A percentile compares a stretch with the other conserved stretches of the same genome.
phyloP scores from a whole-genome alignment of 2,113 vertebrate species.

The Salvelinus sp. region DNA sequence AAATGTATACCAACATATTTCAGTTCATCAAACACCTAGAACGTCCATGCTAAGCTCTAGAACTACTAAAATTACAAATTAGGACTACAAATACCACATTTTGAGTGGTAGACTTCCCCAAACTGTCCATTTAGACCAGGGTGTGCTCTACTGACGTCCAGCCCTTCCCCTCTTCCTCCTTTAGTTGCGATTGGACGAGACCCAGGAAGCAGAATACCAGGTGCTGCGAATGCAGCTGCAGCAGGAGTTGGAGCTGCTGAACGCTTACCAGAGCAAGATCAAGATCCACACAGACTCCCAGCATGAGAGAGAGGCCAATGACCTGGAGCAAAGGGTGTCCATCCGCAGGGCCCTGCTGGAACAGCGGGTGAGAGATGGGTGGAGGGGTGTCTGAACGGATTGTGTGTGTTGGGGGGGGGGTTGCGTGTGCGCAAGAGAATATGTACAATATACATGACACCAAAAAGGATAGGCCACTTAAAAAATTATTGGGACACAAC shows the following conservation, averaged over 20 bases:
- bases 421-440: neutral
- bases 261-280: constrained; percentile 94
- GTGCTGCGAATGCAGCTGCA: constrained; percentile 89
- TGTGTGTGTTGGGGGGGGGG: too few relatives aligned
- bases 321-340: constrained; percentile 90
- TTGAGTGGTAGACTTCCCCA: neutral
- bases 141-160: neutral
- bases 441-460: too few relatives aligned
- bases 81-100: too few relatives aligned
- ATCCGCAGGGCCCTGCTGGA: constrained; percentile 88
- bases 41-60: too few relatives aligned
- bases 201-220: constrained; percentile 90
- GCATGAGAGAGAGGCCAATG: constrained; percentile 86
- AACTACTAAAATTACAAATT: too few relatives aligned
- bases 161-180: neutral
- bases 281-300: constrained; percentile 91
- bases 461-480: too few relatives aligned
- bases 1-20: too few relatives aligned
- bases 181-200: constrained; percentile 88
- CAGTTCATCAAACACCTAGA: too few relatives aligned
- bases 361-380: constrained; percentile 76
- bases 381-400: too few relatives aligned
- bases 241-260: constrained; percentile 89
- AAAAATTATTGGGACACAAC: neutral
- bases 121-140: neutral